Conservation (phyloP, 2,797 vertebrate genomes). For the Gorsachius magnificus region DNA sequence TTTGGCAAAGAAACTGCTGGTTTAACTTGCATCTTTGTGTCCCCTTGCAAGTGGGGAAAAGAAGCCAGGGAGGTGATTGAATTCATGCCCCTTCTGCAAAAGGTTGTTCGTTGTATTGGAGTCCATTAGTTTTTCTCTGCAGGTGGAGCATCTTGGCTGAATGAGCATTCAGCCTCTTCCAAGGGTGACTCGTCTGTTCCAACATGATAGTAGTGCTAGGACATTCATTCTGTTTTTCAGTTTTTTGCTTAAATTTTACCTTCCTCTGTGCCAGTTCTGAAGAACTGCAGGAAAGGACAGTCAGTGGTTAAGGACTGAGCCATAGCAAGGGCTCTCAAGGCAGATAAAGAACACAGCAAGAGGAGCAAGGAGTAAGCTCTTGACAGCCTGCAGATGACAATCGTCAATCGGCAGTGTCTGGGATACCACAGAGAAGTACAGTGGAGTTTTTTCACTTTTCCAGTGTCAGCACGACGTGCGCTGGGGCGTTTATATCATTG, state of each 20-base stretch:
- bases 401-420: background rate
- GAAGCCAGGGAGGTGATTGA: background rate
- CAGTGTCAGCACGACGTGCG: fast-evolving
- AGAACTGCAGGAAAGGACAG: background rate
- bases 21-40: background rate
- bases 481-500: background rate
- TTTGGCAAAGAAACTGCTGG: background rate
- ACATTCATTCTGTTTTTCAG: background rate
- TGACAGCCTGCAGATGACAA: background rate
- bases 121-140: background rate
- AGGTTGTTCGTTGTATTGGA: fast-evolving
- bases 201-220: background rate
- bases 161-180: background rate
- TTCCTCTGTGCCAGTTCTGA: background rate
- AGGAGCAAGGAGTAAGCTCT: background rate
- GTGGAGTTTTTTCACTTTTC: background rate
- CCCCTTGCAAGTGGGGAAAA: background rate
- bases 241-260: background rate
- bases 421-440: background rate
- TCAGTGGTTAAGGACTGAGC: background rate
- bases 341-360: background rate
- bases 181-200: background rate
- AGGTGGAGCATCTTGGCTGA: background rate
- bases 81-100: background rate
- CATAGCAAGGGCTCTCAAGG: background rate